These are phyloP conservation scores for Sebastes trivittatus DNA, from an alignment of 2,797 vertebrate genomes.

Conservation along the genomic window DNA sequence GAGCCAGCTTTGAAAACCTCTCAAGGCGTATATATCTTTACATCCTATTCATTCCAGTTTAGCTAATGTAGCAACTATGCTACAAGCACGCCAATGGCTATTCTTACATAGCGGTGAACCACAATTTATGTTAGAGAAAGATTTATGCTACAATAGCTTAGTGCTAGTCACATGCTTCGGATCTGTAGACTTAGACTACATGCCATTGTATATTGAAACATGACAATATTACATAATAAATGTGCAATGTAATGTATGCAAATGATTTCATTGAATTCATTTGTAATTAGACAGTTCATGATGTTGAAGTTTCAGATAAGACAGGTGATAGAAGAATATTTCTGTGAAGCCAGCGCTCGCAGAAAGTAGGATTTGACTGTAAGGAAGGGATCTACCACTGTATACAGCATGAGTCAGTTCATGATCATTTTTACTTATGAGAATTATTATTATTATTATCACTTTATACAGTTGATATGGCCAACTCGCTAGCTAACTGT, in stretches of 20 bases:
- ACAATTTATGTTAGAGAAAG: neutral
- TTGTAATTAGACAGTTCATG: neutral
- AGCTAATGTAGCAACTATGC: neutral
- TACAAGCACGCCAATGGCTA: neutral
- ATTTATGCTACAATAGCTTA: neutral
- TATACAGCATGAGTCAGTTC: neutral
- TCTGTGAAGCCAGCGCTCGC: neutral
- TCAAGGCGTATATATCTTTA: neutral
- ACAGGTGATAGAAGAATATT: neutral
- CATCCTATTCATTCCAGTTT: neutral
- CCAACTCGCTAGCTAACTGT: neutral
- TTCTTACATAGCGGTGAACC: neutral
- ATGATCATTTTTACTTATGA: neutral
- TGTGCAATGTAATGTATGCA: neutral
- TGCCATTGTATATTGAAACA: neutral
- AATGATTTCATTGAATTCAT: neutral
- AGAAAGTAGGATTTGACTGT: neutral
- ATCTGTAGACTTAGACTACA: neutral
- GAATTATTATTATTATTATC: neutral
- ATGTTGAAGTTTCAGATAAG: neutral
- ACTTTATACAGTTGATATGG: neutral
- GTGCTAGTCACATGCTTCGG: neutral
- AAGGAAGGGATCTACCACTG: neutral
- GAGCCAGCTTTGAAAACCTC: neutral
- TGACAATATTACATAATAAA: neutral